Percentiles rank a stretch among this genome's conserved stretches.
These are phyloP conservation scores for Paracanthobrama guichenoti DNA, from an alignment of 2,113 vertebrate species.

Conservation along the genomic window DNA sequence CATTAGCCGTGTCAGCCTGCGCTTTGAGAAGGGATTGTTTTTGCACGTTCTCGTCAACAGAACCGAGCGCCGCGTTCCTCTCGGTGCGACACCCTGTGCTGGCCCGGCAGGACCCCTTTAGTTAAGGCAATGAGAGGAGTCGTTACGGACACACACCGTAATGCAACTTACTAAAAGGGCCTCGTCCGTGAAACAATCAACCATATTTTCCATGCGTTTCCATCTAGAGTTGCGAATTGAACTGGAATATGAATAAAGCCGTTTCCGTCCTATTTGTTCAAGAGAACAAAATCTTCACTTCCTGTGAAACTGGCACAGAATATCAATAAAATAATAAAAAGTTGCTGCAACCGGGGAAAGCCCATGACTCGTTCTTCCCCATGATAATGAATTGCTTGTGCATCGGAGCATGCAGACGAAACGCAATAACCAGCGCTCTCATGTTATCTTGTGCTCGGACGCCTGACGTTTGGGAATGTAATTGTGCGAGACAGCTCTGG, in stretches of 20 bases:
- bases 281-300: not conserved
- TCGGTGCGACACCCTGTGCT: not conserved
- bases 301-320: not conserved
- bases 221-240: not conserved
- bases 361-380: not conserved
- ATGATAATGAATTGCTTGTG: no score
- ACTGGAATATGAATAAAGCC: not conserved
- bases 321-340: not conserved
- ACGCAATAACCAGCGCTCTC: no score
- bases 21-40: not conserved
- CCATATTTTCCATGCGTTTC: not conserved
- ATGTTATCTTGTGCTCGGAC: no score
- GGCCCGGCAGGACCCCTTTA: not conserved
- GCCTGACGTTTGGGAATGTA: not conserved
- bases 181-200: not conserved
- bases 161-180: not conserved
- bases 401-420: no score
- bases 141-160: not conserved
- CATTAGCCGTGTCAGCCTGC: not conserved
- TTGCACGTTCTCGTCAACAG: no score
- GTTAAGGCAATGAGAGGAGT: conserved; percentile 20
- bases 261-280: not conserved
- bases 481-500: not conserved
- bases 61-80: not conserved
- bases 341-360: not conserved